These are phyloP conservation scores for Amiota mariae DNA, from an alignment of 2,888 invertebrate species.

Conservation along the genomic window DNA sequence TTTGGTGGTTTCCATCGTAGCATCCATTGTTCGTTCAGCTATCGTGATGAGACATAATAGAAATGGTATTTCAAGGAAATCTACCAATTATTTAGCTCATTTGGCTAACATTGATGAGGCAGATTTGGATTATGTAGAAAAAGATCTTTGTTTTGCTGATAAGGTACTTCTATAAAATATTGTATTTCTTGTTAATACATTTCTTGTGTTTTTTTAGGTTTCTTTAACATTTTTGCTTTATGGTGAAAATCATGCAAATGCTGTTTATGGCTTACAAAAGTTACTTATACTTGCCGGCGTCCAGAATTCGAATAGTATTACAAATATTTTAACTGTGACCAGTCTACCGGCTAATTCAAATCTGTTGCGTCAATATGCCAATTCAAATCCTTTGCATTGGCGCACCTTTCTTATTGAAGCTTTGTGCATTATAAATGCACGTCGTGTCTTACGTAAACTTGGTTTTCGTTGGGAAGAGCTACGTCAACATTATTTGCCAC, in stretches of 20 bases:
- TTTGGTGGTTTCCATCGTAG: no score
- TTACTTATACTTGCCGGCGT: constrained; percentile 54
- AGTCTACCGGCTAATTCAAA: constrained; percentile 41
- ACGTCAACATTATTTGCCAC: constrained; percentile 67
- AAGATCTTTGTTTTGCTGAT: constrained; percentile 74
- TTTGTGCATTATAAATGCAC: constrained; percentile 74
- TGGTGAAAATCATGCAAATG: constrained; percentile 59
- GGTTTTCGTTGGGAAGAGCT: constrained; percentile 68
- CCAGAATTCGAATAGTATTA: constrained; percentile 22
- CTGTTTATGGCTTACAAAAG: constrained; percentile 64
- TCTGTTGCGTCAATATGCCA: constrained; percentile 62
- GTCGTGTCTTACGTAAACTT: constrained; percentile 70
- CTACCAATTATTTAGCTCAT: constrained; percentile 27
- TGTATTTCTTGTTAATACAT: background rate
- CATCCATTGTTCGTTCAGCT: no score
- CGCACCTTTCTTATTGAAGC: constrained; percentile 75
- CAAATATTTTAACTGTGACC: background rate
- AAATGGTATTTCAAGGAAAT: background rate
- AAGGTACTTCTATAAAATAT: constrained; percentile 63
- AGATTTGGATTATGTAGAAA: constrained; percentile 72
- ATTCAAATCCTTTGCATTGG: constrained; percentile 70
- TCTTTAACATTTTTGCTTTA: constrained; percentile 68
- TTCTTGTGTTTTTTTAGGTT: constrained; percentile 50
- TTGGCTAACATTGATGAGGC: constrained; percentile 55
- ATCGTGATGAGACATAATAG: no score